A percentile compares a stretch with the other conserved stretches of the same genome.
Conservation (phyloP, 2,113 vertebrate genomes). For the Mirounga angustirostris region DNA sequence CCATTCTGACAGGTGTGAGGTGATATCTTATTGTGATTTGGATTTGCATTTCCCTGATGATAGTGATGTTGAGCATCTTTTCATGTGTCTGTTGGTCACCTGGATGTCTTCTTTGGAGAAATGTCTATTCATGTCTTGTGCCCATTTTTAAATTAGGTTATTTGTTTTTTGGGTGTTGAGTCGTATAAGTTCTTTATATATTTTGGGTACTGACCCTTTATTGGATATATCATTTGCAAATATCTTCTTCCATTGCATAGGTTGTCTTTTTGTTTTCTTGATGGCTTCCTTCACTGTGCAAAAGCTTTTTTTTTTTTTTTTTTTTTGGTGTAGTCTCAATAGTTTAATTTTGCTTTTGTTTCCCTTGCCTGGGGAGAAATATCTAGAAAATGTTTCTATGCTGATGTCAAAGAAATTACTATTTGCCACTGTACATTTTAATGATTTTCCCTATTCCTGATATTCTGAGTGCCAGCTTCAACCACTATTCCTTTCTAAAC, state of each 20-base stretch:
- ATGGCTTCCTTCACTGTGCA: neutral
- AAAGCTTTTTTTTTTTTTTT: neutral
- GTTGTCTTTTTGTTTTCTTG: neutral
- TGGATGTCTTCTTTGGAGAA: neutral
- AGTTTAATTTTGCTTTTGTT: neutral
- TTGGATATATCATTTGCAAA: neutral
- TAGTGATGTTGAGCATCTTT: neutral
- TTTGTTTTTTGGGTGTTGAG: neutral
- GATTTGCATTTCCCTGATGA: neutral
- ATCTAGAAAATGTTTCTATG: neutral
- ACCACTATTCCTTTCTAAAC: neutral
- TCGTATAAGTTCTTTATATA: neutral
- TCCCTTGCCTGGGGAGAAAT: neutral
- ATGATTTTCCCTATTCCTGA: neutral
- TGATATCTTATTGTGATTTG: neutral
- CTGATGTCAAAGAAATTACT: neutral
- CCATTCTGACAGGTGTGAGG: neutral
- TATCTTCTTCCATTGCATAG: neutral
- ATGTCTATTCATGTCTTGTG: neutral
- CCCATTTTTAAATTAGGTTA: neutral
- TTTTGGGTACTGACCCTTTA: neutral
- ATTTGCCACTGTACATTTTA: conserved; percentile 2
- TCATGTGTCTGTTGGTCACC: neutral
- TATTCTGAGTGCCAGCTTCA: neutral
- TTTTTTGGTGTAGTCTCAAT: neutral